A percentile compares a stretch with the other conserved stretches of the same genome.
phyloP scores from a whole-genome alignment of 1,140 invertebrate species.

The Achroia grisella region DNA sequence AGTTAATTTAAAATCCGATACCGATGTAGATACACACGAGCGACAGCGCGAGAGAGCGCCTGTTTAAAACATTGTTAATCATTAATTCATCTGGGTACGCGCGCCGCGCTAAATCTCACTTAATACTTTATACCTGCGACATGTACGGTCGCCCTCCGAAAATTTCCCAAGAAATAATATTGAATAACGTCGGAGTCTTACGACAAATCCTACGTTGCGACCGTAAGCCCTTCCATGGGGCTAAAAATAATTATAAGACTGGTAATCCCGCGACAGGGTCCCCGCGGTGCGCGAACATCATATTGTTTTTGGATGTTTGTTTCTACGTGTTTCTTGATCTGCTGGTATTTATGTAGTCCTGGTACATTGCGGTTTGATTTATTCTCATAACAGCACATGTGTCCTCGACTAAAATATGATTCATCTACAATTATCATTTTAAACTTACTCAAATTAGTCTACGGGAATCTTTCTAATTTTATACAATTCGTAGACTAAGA shows the following conservation, averaged over 20 bases:
- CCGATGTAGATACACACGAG: too few relatives aligned
- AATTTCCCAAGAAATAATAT: slow-evolving; percentile 55
- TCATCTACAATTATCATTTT: too few relatives aligned
- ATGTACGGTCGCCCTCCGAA: slow-evolving; percentile 18
- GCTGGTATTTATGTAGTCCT: neutral
- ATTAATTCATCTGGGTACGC: slow-evolving; percentile 30
- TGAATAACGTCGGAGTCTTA: slow-evolving; percentile 48
- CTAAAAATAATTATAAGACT: slow-evolving; percentile 66
- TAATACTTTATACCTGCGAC: slow-evolving; percentile 14
- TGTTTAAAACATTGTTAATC: slow-evolving; percentile 20
- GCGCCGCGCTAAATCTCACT: slow-evolving; percentile 32
- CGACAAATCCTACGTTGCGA: slow-evolving; percentile 54
- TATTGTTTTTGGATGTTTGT: slow-evolving; percentile 3
- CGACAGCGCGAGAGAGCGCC: neutral
- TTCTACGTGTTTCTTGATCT: slow-evolving; percentile 4
- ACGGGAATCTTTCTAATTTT: too few relatives aligned
- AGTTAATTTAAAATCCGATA: too few relatives aligned
- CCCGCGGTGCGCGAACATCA: slow-evolving; percentile 1
- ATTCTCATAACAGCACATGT: neutral
- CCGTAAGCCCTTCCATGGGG: slow-evolving; percentile 56
- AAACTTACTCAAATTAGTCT: too few relatives aligned
- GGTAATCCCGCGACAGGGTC: slow-evolving; percentile 37
- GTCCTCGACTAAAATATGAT: too few relatives aligned
- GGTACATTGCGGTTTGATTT: neutral
- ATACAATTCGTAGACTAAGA: too few relatives aligned